phyloP scores from a whole-genome alignment of 1,140 invertebrate species.

The Drosophila miranda region DNA sequence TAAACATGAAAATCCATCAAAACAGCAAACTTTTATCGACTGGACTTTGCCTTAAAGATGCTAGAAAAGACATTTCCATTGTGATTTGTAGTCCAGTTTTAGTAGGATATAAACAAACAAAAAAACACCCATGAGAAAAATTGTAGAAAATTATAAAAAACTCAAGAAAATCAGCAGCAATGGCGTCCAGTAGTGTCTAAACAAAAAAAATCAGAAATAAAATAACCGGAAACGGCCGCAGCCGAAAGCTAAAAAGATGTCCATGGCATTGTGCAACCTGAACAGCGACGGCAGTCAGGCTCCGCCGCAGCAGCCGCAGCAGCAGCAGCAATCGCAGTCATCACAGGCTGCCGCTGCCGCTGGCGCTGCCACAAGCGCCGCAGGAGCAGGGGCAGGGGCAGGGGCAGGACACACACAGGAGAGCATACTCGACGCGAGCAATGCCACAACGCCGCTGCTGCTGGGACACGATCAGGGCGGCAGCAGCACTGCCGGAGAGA shows the following conservation, averaged over 20 bases:
- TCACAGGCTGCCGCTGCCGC: slow-evolving; percentile 11
- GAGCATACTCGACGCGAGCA: slow-evolving; percentile 39
- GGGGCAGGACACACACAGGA: slow-evolving; percentile 30
- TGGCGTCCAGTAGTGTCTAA: slow-evolving; percentile 44
- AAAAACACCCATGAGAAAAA: not conserved
- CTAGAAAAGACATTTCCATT: slow-evolving; percentile 56
- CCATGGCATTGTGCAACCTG: slow-evolving; percentile 67
- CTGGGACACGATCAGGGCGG: slow-evolving; percentile 54
- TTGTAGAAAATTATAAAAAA: slow-evolving; percentile 3
- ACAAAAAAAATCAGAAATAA: slow-evolving; percentile 5
- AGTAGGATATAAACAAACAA: slow-evolving; percentile 25
- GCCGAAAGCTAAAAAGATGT: slow-evolving; percentile 38
- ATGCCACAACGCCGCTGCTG: slow-evolving; percentile 63
- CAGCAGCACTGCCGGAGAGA: slow-evolving; percentile 2
- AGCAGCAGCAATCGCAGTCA: slow-evolving; percentile 23
- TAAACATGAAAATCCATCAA: not conserved
- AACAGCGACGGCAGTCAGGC: slow-evolving; percentile 61
- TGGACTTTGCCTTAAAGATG: slow-evolving; percentile 75
- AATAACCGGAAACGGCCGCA: not conserved
- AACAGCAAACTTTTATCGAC: slow-evolving; percentile 49
- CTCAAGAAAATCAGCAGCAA: slow-evolving; percentile 19
- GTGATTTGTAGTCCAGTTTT: slow-evolving; percentile 73
- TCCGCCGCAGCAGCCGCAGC: slow-evolving; percentile 13
- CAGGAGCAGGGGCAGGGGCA: no score
- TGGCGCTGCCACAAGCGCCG: not conserved